Conservation (phyloP, 2,888 invertebrate species). For the Stenoptilia bipunctidactyla region DNA sequence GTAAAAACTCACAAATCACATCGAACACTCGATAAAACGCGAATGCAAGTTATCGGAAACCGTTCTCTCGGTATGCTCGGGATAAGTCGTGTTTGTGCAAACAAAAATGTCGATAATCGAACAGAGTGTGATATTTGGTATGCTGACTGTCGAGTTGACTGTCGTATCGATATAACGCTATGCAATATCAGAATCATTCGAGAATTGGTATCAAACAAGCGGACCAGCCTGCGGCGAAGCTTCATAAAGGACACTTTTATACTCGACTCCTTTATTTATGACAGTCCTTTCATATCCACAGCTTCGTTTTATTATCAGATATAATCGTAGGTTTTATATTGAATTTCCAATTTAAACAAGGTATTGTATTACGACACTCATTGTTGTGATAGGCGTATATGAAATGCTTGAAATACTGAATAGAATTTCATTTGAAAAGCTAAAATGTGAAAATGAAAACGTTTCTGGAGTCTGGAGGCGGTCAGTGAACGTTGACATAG, state of each 20-base stretch:
- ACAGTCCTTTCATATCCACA: conserved; percentile 52
- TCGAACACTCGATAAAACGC: not conserved
- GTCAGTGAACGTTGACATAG: too few relatives aligned
- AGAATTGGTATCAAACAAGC: conserved; percentile 57
- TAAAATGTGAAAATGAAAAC: too few relatives aligned
- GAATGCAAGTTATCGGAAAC: not conserved
- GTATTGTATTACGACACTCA: conserved; percentile 1
- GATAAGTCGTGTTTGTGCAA: conserved; percentile 1
- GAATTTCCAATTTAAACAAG: conserved; percentile 22
- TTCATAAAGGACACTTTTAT: conserved; percentile 69
- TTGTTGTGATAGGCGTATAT: not conserved
- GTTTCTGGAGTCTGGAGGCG: too few relatives aligned
- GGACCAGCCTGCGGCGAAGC: conserved; percentile 55
- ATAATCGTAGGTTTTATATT: conserved; percentile 28
- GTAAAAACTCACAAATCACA: not conserved
- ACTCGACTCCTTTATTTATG: conserved; percentile 66
- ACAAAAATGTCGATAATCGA: conserved; percentile 34
- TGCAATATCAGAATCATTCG: conserved; percentile 58
- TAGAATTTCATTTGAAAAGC: too few relatives aligned
- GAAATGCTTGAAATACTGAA: not conserved
- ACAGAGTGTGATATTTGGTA: conserved; percentile 22
- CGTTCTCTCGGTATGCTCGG: not conserved
- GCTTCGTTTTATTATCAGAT: conserved; percentile 50
- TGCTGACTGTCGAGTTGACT: conserved; percentile 23
- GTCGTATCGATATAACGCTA: not conserved